Conservation (phyloP, 2,888 invertebrate genomes). For the Halictus quadricinctus region DNA sequence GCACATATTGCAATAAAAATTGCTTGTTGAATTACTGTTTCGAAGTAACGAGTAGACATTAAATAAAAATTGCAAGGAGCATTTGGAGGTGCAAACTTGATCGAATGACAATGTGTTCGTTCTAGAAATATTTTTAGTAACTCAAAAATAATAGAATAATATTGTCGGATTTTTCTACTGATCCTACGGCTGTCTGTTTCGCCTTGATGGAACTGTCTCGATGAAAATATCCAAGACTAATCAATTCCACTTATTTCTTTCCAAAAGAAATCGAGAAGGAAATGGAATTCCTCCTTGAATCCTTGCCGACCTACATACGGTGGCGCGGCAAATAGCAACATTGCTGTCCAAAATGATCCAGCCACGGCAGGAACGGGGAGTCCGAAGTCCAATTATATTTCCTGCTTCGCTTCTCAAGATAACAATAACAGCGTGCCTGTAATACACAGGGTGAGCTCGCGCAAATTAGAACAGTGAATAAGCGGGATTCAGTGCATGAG, state of each 20-base stretch:
- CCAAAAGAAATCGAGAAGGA: neutral
- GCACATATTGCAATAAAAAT: neutral
- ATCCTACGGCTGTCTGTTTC: too few relatives aligned
- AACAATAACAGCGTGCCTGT: neutral
- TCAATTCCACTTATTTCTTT: neutral
- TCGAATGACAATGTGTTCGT: too few relatives aligned
- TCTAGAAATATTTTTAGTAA: too few relatives aligned
- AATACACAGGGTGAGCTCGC: neutral
- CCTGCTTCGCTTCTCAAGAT: neutral
- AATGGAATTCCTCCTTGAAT: neutral
- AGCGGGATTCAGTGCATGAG: neutral
- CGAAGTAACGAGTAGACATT: too few relatives aligned
- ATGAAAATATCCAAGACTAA: neutral
- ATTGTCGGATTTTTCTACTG: too few relatives aligned
- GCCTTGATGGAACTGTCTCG: neutral
- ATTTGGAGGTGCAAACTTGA: too few relatives aligned
- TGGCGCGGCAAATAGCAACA: neutral
- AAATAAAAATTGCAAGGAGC: too few relatives aligned
- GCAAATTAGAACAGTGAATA: slow-evolving; percentile 5
- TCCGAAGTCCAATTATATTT: neutral
- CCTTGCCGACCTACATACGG: neutral
- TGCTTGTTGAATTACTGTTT: too few relatives aligned
- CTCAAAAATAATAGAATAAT: too few relatives aligned
- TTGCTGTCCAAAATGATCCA: neutral
- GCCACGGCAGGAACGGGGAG: neutral